These are phyloP conservation scores for Bibio marci DNA, from an alignment of 2,888 invertebrate species.

Conservation along the genomic window DNA sequence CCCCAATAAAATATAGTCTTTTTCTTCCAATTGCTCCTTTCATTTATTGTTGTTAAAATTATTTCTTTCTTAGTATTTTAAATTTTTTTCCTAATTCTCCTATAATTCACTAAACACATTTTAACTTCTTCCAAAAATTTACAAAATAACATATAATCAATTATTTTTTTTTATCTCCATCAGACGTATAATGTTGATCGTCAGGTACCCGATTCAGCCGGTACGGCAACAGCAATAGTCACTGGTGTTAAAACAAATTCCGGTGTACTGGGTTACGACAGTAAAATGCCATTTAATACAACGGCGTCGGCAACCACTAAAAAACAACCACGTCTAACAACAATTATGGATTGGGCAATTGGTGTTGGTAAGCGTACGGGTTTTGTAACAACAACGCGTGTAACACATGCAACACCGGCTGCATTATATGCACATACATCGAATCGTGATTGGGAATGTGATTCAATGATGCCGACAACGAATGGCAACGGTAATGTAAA, in stretches of 20 bases:
- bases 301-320: slow-evolving; percentile 19
- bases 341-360: slow-evolving; percentile 40
- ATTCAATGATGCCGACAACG: slow-evolving; percentile 29
- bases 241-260: slow-evolving; percentile 43
- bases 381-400: slow-evolving; percentile 45
- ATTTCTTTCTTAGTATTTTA: too few species aligned
- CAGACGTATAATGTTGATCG: slow-evolving; percentile 53
- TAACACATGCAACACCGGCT: slow-evolving; percentile 48
- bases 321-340: slow-evolving; percentile 30
- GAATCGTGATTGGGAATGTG: slow-evolving; percentile 43
- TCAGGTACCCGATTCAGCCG: slow-evolving; percentile 53
- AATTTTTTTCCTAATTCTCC: too few species aligned
- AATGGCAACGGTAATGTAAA: too few species aligned
- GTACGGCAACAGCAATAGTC: slow-evolving; percentile 48
- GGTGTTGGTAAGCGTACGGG: slow-evolving; percentile 38
- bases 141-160: too few species aligned
- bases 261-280: slow-evolving; percentile 36
- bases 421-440: slow-evolving; percentile 37
- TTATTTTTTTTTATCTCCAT: slow-evolving; percentile 6
- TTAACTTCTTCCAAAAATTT: too few species aligned
- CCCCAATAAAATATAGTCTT: too few species aligned
- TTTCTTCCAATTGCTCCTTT: too few species aligned
- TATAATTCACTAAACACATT: too few species aligned
- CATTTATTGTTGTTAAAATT: too few species aligned
- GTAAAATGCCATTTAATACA: slow-evolving; percentile 9